Evolutionary conservation across 2,888 invertebrate genomes (phyloP).

Genomic region (Caenorhabditis virilis): DNA sequence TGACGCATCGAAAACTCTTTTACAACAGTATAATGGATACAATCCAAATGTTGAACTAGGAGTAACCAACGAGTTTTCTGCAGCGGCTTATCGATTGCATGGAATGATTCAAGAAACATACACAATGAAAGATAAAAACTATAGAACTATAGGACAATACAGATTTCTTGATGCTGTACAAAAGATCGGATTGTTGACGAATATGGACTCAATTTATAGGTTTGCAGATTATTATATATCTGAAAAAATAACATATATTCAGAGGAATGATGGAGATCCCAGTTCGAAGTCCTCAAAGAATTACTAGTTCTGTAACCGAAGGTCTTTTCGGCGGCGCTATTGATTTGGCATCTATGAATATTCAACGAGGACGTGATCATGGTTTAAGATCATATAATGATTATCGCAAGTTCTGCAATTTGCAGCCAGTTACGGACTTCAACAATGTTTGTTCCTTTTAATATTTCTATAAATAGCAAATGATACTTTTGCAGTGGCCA

Average conservation of each 20-base stretch:
- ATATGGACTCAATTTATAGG: no score
- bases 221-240: no score
- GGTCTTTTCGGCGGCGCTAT: slow-evolving; percentile 50
- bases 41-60: slow-evolving; percentile 81
- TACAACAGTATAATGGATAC: slow-evolving; percentile 84
- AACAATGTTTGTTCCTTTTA: slow-evolving; percentile 67
- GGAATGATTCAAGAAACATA: slow-evolving; percentile 81
- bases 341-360: slow-evolving; percentile 90
- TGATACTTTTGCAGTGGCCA: slow-evolving; percentile 36
- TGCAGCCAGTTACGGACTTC: slow-evolving; percentile 75
- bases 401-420: slow-evolving; percentile 85
- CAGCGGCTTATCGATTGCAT: slow-evolving; percentile 90
- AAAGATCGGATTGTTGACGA: not conserved
- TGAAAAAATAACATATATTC: no score
- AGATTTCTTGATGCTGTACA: not conserved
- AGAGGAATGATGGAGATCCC: slow-evolving; percentile 86
- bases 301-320: slow-evolving; percentile 78
- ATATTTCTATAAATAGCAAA: not conserved
- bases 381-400: slow-evolving; percentile 81
- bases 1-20: slow-evolving; percentile 73
- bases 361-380: slow-evolving; percentile 80
- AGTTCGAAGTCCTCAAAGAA: slow-evolving; percentile 80
- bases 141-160: slow-evolving; percentile 41
- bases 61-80: slow-evolving; percentile 92
- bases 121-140: slow-evolving; percentile 54